phyloP scores from a whole-genome alignment of 2,113 vertebrate genomes.

The Polyodon spathula region DNA sequence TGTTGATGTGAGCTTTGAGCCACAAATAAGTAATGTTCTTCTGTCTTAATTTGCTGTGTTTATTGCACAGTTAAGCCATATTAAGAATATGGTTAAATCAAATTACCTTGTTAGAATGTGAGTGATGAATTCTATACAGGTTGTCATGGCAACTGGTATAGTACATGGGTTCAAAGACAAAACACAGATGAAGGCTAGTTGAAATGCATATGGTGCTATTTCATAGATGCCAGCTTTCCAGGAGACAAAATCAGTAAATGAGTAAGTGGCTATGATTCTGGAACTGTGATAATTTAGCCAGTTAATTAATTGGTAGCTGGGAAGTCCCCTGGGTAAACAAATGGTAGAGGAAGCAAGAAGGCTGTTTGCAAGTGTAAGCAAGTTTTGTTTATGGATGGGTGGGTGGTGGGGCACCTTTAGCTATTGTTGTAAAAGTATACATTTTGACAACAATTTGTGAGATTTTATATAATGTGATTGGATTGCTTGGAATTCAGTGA shows the following conservation, averaged over 20 bases:
- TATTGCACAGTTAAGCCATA: neutral
- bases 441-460: too few relatives aligned
- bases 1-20: neutral
- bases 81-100: constrained; percentile 4
- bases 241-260: constrained; percentile 20
- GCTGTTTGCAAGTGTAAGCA: neutral
- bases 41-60: neutral
- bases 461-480: too few relatives aligned
- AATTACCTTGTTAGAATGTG: constrained; percentile 15
- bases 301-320: constrained; percentile 16
- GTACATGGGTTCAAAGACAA: constrained; percentile 13
- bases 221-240: constrained; percentile 8
- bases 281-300: constrained; percentile 20
- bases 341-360: constrained; percentile 5
- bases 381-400: too few relatives aligned
- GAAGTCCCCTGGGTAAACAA: neutral
- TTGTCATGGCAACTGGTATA: constrained; percentile 37
- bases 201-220: constrained; percentile 24
- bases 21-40: neutral
- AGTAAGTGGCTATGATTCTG: constrained; percentile 11
- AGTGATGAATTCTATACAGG: constrained; percentile 8
- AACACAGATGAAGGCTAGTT: constrained; percentile 29
- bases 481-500: too few relatives aligned
- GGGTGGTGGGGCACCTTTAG: too few relatives aligned
- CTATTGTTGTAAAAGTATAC: too few relatives aligned